Evolutionary conservation across 1,140 invertebrate species (phyloP).

Genomic region (Trichonephila clavipes): DNA sequence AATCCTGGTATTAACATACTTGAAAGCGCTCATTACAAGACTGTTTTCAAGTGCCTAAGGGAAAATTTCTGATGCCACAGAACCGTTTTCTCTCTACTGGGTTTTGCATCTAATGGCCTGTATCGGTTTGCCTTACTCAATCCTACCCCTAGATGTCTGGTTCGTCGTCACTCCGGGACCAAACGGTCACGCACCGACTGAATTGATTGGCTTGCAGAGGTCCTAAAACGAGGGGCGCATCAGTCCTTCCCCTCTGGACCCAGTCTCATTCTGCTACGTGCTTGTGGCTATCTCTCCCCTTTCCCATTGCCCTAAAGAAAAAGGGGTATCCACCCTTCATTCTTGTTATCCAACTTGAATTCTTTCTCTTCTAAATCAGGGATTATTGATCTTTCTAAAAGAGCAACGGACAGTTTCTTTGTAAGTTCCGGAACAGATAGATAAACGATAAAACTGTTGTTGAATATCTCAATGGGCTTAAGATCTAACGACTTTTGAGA

Average conservation of each 20-base stretch:
- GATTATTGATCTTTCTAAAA: conserved; percentile 65
- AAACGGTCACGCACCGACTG: conserved; percentile 50
- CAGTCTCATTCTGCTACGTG: conserved; percentile 46
- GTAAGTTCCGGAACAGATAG: conserved; percentile 40
- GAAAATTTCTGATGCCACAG: background rate
- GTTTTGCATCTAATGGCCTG: conserved; percentile 64
- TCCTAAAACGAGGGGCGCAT: background rate
- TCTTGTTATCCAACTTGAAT: conserved; percentile 67
- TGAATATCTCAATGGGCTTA: conserved; percentile 70
- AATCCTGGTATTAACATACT: background rate
- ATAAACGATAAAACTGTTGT: conserved; percentile 62
- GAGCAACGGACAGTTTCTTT: conserved; percentile 52
- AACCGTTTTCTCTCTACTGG: conserved; percentile 1
- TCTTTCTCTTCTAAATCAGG: conserved; percentile 59
- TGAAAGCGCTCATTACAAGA: background rate
- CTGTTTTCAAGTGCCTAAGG: background rate
- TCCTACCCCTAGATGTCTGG: conserved; percentile 53
- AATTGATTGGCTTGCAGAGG: conserved; percentile 60
- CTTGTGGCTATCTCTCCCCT: conserved; percentile 24
- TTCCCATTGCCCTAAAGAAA: background rate
- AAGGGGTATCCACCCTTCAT: conserved; percentile 33
- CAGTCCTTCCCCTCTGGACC: background rate
- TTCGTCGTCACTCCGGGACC: conserved; percentile 40
- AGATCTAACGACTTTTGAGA: conserved; percentile 53
- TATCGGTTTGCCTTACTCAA: conserved; percentile 54